A percentile compares a stretch with the other conserved stretches of the same genome.
Evolutionary conservation across 2,113 vertebrate genomes (phyloP).

Genomic region (Zingel zingel): DNA sequence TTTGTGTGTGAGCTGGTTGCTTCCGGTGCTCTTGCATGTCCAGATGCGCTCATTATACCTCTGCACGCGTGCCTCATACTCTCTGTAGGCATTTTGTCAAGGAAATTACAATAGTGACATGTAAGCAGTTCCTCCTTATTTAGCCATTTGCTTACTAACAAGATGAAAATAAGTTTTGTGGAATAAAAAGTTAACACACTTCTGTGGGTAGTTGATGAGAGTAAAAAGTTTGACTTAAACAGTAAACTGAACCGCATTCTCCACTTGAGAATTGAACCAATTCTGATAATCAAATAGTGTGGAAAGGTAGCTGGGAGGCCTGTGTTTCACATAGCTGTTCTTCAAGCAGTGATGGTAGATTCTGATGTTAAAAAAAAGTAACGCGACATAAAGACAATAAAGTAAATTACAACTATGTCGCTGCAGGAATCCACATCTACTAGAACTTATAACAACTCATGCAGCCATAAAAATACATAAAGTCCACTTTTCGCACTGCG

Average conservation of each 20-base stretch:
- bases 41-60: constrained; percentile 94
- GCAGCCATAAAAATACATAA: background rate
- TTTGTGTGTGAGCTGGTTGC: constrained; percentile 96
- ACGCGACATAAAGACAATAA: background rate
- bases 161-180: background rate
- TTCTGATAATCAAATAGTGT: too few relatives aligned
- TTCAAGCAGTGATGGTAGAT: background rate
- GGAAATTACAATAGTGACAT: constrained; percentile 73
- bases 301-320: background rate
- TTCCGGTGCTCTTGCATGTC: constrained; percentile 98
- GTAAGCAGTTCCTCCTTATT: background rate
- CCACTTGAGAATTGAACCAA: too few relatives aligned
- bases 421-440: fast-evolving
- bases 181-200: background rate
- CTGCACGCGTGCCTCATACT: constrained; percentile 93
- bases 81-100: constrained; percentile 89
- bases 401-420: background rate
- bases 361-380: background rate
- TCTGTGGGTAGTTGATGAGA: background rate
- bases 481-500: background rate
- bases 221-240: background rate
- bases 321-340: background rate
- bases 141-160: background rate
- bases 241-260: background rate
- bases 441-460: background rate